Evolutionary conservation across 2,888 invertebrate genomes (phyloP).

Genomic region (Pogonocherus hispidulus): DNA sequence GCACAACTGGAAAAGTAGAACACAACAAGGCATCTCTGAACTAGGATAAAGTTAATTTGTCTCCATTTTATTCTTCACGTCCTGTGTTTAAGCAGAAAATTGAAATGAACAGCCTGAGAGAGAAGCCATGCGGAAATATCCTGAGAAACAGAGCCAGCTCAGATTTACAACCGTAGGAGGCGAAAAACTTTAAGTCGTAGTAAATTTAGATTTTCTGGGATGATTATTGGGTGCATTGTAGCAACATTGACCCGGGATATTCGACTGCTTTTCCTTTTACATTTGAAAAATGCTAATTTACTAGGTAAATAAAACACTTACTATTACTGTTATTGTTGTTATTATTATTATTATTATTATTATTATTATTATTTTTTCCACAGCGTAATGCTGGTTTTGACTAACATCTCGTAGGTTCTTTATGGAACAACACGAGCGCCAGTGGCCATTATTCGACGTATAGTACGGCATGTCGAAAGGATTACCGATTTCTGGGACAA

Average conservation of each 20-base stretch:
- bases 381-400: too few relatives aligned
- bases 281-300: too few relatives aligned
- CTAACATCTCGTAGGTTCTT: too few relatives aligned
- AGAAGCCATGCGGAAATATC: slow-evolving; percentile 2
- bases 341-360: too few relatives aligned
- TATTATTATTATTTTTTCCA: too few relatives aligned
- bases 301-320: too few relatives aligned
- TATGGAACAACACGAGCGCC: too few relatives aligned
- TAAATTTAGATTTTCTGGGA: background rate
- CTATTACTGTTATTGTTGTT: too few relatives aligned
- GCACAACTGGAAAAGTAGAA: background rate
- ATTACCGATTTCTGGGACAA: too few relatives aligned
- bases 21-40: background rate
- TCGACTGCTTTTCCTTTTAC: too few relatives aligned
- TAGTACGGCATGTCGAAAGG: too few relatives aligned
- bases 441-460: too few relatives aligned
- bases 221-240: background rate
- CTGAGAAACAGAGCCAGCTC: background rate
- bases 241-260: background rate
- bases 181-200: background rate
- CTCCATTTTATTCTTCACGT: background rate
- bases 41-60: background rate
- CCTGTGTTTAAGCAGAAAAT: background rate
- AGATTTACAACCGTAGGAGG: background rate
- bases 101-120: background rate